These are phyloP conservation scores for Gasteruption jaculator DNA, from an alignment of 2,888 invertebrate genomes.

Conservation along the genomic window DNA sequence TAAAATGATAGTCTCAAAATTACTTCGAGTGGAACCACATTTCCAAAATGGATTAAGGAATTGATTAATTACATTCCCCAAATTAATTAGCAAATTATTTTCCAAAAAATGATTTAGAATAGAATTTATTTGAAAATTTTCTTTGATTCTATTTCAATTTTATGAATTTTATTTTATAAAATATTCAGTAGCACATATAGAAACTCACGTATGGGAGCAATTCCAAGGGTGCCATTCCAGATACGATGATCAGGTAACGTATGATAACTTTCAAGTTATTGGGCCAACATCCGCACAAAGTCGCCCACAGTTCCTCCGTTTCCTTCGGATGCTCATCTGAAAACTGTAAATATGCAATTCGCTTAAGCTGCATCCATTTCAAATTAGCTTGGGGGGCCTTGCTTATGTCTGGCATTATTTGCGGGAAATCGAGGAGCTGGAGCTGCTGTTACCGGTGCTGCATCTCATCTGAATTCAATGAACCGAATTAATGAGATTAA, in stretches of 20 bases:
- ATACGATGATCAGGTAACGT: slow-evolving; percentile 91
- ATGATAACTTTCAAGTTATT: slow-evolving; percentile 96
- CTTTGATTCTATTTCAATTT: too few relatives aligned
- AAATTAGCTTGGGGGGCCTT: slow-evolving; percentile 2
- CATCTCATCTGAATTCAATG: too few relatives aligned
- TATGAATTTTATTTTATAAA: background rate
- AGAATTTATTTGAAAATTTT: too few relatives aligned
- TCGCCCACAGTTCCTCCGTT: slow-evolving; percentile 94
- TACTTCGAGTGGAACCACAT: too few relatives aligned
- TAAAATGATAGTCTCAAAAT: too few relatives aligned
- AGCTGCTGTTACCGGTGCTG: too few relatives aligned
- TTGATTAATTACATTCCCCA: too few relatives aligned
- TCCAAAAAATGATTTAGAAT: background rate
- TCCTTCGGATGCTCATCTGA: slow-evolving; percentile 94
- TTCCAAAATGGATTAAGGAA: too few relatives aligned
- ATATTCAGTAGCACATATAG: background rate
- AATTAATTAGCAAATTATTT: too few relatives aligned
- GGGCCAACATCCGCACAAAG: slow-evolving; percentile 92
- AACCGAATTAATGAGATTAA: too few relatives aligned
- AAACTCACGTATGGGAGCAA: slow-evolving; percentile 83
- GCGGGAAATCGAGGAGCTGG: too few relatives aligned
- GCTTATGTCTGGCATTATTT: too few relatives aligned
- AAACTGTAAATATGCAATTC: slow-evolving; percentile 64
- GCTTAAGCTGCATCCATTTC: background rate
- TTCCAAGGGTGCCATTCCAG: slow-evolving; percentile 95